Evolutionary conservation across 2,797 vertebrate species (phyloP).

Genomic region (Amazona ochrocephala): DNA sequence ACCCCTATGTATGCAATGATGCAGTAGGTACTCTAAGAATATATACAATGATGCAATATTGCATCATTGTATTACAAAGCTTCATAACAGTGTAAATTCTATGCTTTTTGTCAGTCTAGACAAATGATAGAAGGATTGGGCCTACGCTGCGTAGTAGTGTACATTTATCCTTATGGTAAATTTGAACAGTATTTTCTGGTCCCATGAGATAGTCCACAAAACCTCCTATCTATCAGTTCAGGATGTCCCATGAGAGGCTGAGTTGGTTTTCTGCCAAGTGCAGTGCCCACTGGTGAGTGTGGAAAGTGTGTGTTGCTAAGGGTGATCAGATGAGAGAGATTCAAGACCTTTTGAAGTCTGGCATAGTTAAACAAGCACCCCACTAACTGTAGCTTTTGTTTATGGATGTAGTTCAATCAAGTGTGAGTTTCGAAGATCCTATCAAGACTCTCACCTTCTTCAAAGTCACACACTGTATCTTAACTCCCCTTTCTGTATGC

Average conservation of each 20-base stretch:
- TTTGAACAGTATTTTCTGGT: not conserved
- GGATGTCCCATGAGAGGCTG: rapidly evolving
- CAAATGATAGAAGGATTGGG: not conserved
- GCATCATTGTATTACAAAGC: not conserved
- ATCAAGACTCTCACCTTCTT: conserved; percentile 46
- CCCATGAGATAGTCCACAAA: not conserved
- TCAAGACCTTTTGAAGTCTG: not conserved
- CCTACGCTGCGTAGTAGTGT: not conserved
- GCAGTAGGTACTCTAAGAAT: not conserved
- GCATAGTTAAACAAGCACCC: not conserved
- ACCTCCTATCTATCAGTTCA: not conserved
- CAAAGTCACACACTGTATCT: conserved; percentile 40
- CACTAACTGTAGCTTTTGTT: conserved; percentile 17
- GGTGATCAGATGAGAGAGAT: not conserved
- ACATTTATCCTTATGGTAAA: not conserved
- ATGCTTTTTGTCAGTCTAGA: not conserved
- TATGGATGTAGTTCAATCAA: not conserved
- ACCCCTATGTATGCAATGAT: not conserved
- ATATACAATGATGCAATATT: not conserved
- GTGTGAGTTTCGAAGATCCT: not conserved
- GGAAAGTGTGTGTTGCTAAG: not conserved
- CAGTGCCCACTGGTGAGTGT: not conserved
- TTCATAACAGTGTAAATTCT: not conserved
- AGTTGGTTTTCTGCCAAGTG: not conserved
- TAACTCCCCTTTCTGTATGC: not conserved